phyloP scores from a whole-genome alignment of 2,888 invertebrate genomes.

The Eupithecia pulchellata region DNA sequence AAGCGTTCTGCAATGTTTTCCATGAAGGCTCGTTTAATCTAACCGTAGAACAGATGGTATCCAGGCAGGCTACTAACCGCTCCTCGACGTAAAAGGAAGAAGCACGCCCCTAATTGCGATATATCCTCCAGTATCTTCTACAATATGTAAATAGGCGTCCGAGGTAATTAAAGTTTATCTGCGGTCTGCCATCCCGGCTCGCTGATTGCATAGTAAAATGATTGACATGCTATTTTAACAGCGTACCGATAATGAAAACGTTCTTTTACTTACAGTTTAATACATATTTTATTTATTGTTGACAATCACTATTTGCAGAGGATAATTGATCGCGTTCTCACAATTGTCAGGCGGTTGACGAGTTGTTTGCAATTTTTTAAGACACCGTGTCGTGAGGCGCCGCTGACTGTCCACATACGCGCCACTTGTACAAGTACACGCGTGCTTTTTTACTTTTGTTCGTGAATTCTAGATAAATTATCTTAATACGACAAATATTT shows the following conservation, averaged over 20 bases:
- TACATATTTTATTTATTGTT: constrained; percentile 78
- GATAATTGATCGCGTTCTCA: constrained; percentile 85
- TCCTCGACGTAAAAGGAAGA: constrained; percentile 77
- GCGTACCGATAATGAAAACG: constrained; percentile 80
- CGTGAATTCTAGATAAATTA: constrained; percentile 66
- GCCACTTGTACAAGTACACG: constrained; percentile 51
- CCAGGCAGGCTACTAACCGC: constrained; percentile 67
- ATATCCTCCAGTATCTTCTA: constrained; percentile 78
- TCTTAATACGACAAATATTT: constrained; percentile 77
- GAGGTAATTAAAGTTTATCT: constrained; percentile 84
- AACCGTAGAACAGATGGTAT: constrained; percentile 77
- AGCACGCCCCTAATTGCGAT: constrained; percentile 82
- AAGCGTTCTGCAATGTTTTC: constrained; percentile 58
- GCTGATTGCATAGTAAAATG: constrained; percentile 82
- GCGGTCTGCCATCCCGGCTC: constrained; percentile 70
- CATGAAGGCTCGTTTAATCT: constrained; percentile 69
- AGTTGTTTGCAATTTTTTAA: constrained; percentile 78
- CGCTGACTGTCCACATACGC: constrained; percentile 58
- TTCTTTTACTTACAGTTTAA: constrained; percentile 68
- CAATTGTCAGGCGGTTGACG: constrained; percentile 80
- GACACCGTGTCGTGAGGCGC: constrained; percentile 65
- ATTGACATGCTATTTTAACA: constrained; percentile 82
- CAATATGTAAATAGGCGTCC: constrained; percentile 83
- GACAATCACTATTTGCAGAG: constrained; percentile 82
- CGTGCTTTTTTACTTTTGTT: constrained; percentile 63